phyloP scores from a whole-genome alignment of 2,797 vertebrate genomes.

The Gymnoscopelus braueri region DNA sequence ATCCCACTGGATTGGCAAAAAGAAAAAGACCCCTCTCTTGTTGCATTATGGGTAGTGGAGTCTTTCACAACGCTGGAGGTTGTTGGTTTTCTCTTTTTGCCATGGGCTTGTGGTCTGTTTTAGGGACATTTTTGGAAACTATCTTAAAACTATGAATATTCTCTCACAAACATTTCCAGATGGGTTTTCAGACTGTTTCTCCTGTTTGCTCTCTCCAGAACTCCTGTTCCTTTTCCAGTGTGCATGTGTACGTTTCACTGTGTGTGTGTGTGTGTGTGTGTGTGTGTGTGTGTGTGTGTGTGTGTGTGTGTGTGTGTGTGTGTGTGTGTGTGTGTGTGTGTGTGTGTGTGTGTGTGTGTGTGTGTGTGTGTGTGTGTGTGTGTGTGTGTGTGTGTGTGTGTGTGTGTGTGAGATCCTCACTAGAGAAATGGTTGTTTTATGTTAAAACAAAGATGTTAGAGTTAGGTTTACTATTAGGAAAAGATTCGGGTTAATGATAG shows the following conservation, averaged over 20 bases:
- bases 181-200: slow-evolving; percentile 23
- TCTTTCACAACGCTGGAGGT: background rate
- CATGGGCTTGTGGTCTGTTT: background rate
- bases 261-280: slow-evolving; percentile 2
- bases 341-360: slow-evolving; percentile 3
- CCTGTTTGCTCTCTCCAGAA: slow-evolving; percentile 42
- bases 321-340: slow-evolving; percentile 1
- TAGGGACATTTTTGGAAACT: background rate
- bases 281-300: background rate
- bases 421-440: too few relatives aligned
- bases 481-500: too few relatives aligned
- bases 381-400: background rate
- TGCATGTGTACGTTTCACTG: slow-evolving; percentile 52
- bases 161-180: slow-evolving; percentile 15
- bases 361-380: slow-evolving; percentile 2
- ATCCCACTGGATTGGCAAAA: background rate
- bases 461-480: too few relatives aligned
- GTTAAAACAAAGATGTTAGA: too few relatives aligned
- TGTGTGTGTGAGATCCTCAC: background rate
- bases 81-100: background rate
- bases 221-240: slow-evolving; percentile 38
- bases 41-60: background rate
- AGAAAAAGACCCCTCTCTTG: slow-evolving; percentile 1
- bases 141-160: background rate
- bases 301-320: background rate